A percentile compares a stretch with the other conserved stretches of the same genome.
These are phyloP conservation scores for Hippoglossus hippoglossus DNA, from an alignment of 2,797 vertebrate genomes.

Conservation along the genomic window DNA sequence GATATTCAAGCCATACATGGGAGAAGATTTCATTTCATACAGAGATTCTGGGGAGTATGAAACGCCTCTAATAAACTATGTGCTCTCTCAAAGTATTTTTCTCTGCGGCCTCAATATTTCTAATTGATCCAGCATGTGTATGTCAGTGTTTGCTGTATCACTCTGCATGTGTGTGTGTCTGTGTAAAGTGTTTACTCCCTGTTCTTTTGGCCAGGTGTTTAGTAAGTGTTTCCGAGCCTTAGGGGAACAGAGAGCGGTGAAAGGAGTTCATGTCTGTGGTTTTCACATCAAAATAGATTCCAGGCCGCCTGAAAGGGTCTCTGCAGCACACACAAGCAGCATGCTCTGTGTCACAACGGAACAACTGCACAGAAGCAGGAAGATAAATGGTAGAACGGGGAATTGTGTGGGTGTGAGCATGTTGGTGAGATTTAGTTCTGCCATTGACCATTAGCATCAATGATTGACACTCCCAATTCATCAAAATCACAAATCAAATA, in stretches of 20 bases:
- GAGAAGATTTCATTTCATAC: conserved; percentile 48
- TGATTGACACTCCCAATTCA: conserved; percentile 13
- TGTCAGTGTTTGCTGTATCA: conserved; percentile 31
- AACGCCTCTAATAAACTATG: conserved; percentile 62
- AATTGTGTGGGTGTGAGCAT: conserved; percentile 39
- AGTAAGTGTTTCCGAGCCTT: conserved; percentile 61
- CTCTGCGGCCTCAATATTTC: conserved; percentile 63
- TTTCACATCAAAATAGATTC: conserved; percentile 65
- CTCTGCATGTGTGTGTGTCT: conserved; percentile 59
- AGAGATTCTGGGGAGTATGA: conserved; percentile 48
- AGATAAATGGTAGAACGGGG: conserved; percentile 23
- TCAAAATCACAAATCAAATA: neutral
- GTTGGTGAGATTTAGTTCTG: conserved; percentile 30
- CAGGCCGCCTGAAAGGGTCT: conserved; percentile 31
- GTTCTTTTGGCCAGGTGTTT: conserved; percentile 65
- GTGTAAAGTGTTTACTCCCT: conserved; percentile 55
- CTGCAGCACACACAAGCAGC: conserved; percentile 34
- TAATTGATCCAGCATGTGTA: conserved; percentile 75
- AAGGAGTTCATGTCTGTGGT: conserved; percentile 62
- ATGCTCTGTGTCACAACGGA: conserved; percentile 32
- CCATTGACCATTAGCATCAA: conserved; percentile 31
- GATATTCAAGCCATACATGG: conserved; percentile 24
- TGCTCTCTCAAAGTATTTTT: conserved; percentile 60
- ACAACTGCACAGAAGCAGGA: conserved; percentile 27
- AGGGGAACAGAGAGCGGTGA: conserved; percentile 52